A percentile compares a stretch with the other conserved stretches of the same genome.
Evolutionary conservation across 1,140 invertebrate genomes (phyloP).

Genomic region (Helicoverpa armigera): DNA sequence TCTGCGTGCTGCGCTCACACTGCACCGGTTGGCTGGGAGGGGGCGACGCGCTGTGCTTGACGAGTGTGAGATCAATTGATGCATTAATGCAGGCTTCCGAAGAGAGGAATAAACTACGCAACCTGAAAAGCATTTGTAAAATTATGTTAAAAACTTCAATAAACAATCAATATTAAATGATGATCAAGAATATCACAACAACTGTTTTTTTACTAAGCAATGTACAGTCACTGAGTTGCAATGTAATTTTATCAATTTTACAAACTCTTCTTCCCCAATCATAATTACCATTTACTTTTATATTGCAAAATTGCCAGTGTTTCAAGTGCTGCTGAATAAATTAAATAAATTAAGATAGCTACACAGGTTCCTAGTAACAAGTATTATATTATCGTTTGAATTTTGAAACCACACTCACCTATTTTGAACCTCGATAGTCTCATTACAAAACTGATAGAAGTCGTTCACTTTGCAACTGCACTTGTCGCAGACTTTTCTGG

Average conservation of each 20-base stretch:
- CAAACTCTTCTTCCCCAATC: too few species aligned
- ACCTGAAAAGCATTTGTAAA: slow-evolving; percentile 61
- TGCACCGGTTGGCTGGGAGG: slow-evolving; percentile 1
- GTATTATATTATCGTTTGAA: not conserved
- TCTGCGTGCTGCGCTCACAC: slow-evolving; percentile 70
- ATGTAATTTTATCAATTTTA: too few species aligned
- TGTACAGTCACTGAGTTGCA: not conserved
- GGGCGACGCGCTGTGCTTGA: slow-evolving; percentile 56
- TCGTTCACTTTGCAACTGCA: slow-evolving; percentile 89
- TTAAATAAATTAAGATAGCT: slow-evolving; percentile 38
- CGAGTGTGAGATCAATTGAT: slow-evolving; percentile 62
- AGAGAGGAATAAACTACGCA: slow-evolving; percentile 57
- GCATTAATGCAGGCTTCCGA: slow-evolving; percentile 45
- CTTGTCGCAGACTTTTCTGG: slow-evolving; percentile 88
- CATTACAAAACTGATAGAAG: slow-evolving; percentile 89
- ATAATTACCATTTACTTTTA: not conserved
- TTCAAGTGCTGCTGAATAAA: slow-evolving; percentile 11
- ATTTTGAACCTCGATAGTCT: slow-evolving; percentile 87
- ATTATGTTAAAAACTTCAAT: not conserved
- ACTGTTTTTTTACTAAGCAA: slow-evolving; percentile 1
- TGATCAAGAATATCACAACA: not conserved
- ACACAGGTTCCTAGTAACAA: slow-evolving; percentile 17
- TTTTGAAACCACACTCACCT: slow-evolving; percentile 74
- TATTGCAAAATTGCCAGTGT: not conserved
- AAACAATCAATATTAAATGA: not conserved